Evolutionary conservation across 1,140 invertebrate genomes (phyloP).

Genomic region (Mya arenaria): DNA sequence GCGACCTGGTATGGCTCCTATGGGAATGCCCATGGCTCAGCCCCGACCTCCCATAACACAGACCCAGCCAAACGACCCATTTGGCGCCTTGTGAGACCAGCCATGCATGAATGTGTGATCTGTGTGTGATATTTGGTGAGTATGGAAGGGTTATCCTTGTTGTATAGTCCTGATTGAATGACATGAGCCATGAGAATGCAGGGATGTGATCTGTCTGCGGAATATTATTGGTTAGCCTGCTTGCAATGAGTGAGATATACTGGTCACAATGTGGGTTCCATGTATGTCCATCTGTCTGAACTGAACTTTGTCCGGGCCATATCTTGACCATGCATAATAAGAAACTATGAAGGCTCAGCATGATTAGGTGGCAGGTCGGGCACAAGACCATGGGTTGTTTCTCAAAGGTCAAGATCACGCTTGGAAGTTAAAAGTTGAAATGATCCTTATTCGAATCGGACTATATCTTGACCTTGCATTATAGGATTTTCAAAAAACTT

Average conservation of each 20-base stretch:
- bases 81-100: slow-evolving; percentile 71
- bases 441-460: too few relatives aligned
- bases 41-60: slow-evolving; percentile 58
- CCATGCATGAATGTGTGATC: slow-evolving; percentile 6
- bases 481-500: too few relatives aligned
- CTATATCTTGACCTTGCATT: too few relatives aligned
- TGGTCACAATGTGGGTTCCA: too few relatives aligned
- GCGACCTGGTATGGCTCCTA: slow-evolving; percentile 51
- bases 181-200: neutral
- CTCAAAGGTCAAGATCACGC: too few relatives aligned
- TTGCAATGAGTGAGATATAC: neutral
- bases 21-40: slow-evolving; percentile 60
- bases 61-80: slow-evolving; percentile 68
- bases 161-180: neutral
- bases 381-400: too few relatives aligned
- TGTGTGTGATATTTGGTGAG: slow-evolving; percentile 5
- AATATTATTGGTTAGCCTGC: neutral
- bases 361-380: too few relatives aligned
- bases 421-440: too few relatives aligned
- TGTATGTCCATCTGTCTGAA: too few relatives aligned
- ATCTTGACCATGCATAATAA: too few relatives aligned
- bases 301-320: too few relatives aligned
- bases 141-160: neutral
- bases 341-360: too few relatives aligned
- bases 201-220: neutral